A percentile compares a stretch with the other conserved stretches of the same genome.
Conservation (phyloP, 1,140 invertebrate species). For the Drosophila rufa region DNA sequence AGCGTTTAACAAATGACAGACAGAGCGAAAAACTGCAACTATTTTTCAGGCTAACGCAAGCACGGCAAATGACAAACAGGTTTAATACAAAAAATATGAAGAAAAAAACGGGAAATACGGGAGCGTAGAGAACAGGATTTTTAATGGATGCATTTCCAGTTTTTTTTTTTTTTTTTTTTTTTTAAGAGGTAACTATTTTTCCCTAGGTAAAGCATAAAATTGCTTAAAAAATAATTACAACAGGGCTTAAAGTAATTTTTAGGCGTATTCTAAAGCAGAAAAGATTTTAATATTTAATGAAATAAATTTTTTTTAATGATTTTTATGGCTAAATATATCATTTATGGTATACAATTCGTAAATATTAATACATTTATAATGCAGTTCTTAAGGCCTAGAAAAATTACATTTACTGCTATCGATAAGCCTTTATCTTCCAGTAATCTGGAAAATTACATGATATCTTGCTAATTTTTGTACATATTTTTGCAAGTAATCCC, state of each 20-base stretch:
- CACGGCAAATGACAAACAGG: conserved; percentile 26
- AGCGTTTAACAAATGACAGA: conserved; percentile 34
- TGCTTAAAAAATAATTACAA: background rate
- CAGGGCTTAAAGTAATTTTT: too few species aligned
- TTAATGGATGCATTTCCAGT: background rate
- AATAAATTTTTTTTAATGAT: too few species aligned
- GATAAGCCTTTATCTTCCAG: background rate
- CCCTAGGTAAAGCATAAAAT: too few species aligned
- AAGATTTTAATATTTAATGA: background rate
- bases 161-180: background rate
- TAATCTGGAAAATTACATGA: background rate
- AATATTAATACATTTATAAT: too few species aligned
- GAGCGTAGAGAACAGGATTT: background rate
- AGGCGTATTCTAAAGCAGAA: background rate
- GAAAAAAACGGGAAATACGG: background rate
- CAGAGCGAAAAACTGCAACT: conserved; percentile 23
- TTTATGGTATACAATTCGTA: too few species aligned
- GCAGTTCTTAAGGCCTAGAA: background rate
- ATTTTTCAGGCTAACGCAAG: conserved; percentile 24
- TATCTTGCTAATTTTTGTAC: conserved; percentile 1
- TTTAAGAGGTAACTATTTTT: background rate
- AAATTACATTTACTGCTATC: too few species aligned
- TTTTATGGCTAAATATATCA: too few species aligned
- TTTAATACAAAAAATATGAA: background rate
- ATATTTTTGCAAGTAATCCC: background rate